Evolutionary conservation across 2,888 invertebrate species (phyloP).

Genomic region (Drosophila kokeensis): DNA sequence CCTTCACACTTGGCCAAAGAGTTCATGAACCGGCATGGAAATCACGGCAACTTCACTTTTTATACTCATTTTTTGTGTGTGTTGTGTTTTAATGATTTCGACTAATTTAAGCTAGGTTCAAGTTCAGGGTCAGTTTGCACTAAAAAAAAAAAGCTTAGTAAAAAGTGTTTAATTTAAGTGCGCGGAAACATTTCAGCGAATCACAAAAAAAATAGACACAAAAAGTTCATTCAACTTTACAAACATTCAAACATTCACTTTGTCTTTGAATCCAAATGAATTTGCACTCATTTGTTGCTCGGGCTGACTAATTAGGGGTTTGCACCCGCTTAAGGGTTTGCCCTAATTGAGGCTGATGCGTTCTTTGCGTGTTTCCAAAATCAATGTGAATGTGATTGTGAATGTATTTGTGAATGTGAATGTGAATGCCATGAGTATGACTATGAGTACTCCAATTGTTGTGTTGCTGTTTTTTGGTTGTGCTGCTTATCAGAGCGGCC

Average conservation of each 20-base stretch:
- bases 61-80: neutral
- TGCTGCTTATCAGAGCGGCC: conserved; percentile 46
- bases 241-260: conserved; percentile 2
- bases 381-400: conserved; percentile 15
- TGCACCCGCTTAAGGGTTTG: neutral
- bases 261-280: neutral
- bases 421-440: neutral
- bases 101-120: conserved; percentile 62
- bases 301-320: neutral
- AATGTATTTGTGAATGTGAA: neutral
- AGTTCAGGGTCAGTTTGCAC: conserved; percentile 67
- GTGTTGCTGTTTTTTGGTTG: neutral
- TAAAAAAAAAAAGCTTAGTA: conserved; percentile 49
- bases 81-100: conserved; percentile 60
- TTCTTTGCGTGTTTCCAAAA: conserved; percentile 32
- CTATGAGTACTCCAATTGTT: neutral
- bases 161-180: conserved; percentile 39
- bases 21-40: conserved; percentile 66
- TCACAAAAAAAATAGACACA: neutral
- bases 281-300: neutral
- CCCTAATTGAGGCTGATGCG: conserved; percentile 37
- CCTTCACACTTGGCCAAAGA: conserved; percentile 75
- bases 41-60: conserved; percentile 35
- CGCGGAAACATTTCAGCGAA: conserved; percentile 53
- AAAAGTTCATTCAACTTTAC: conserved; percentile 66